Evolutionary conservation across 1,140 invertebrate genomes (phyloP).

Genomic region (Drosophila tani): DNA sequence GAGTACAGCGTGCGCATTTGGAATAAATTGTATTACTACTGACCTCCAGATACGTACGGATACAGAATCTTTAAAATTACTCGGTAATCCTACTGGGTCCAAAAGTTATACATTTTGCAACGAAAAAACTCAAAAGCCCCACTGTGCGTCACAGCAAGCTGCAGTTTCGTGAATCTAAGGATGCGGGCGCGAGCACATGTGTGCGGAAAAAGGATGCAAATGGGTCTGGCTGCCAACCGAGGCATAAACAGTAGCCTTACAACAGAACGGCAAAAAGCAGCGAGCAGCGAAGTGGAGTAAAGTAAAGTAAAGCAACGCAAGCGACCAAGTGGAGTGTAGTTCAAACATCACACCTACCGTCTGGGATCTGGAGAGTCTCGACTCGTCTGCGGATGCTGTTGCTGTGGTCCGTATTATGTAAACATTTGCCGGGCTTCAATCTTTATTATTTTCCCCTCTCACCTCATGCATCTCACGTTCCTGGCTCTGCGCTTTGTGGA

Average conservation of each 20-base stretch:
- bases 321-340: slow-evolving; percentile 71
- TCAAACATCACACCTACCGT: slow-evolving; percentile 77
- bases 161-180: slow-evolving; percentile 7
- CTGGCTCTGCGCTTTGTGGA: slow-evolving; percentile 29
- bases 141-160: neutral
- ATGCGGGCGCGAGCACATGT: slow-evolving; percentile 1
- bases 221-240: slow-evolving; percentile 51
- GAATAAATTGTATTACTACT: too few species aligned
- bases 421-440: slow-evolving; percentile 62
- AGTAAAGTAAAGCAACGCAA: slow-evolving; percentile 39
- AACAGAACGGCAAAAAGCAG: slow-evolving; percentile 48
- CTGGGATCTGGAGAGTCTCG: slow-evolving; percentile 44
- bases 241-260: slow-evolving; percentile 60
- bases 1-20: too few species aligned
- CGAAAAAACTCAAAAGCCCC: neutral
- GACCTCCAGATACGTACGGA: too few species aligned
- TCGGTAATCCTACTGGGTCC: neutral
- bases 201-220: slow-evolving; percentile 16
- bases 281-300: slow-evolving; percentile 30
- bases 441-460: slow-evolving; percentile 17
- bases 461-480: slow-evolving; percentile 3
- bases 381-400: slow-evolving; percentile 42
- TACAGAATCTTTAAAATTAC: neutral
- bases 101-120: neutral
- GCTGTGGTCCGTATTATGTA: slow-evolving; percentile 70